These are phyloP conservation scores for Beris morrisii DNA, from an alignment of 2,888 invertebrate genomes.

Conservation along the genomic window DNA sequence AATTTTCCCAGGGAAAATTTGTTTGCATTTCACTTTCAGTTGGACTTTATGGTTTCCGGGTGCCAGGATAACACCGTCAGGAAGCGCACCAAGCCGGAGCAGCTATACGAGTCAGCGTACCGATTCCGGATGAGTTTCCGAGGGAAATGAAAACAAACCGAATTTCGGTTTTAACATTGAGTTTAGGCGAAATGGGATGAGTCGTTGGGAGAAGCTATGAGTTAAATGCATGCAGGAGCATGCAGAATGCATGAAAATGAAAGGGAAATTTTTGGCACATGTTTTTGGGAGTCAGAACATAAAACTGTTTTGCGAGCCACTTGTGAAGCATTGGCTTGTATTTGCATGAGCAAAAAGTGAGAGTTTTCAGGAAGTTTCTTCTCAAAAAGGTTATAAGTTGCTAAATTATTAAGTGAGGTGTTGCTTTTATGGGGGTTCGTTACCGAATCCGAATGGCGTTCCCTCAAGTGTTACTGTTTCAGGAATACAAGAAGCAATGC, in stretches of 20 bases:
- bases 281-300: slow-evolving; percentile 15
- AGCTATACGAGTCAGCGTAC: too few species aligned
- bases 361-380: too few species aligned
- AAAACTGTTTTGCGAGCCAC: slow-evolving; percentile 13
- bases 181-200: slow-evolving; percentile 12
- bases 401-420: too few species aligned
- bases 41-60: slow-evolving; percentile 16
- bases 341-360: too few species aligned
- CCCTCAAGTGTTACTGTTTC: too few species aligned
- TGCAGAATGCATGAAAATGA: slow-evolving; percentile 21
- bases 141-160: slow-evolving; percentile 30
- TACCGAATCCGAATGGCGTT: too few species aligned
- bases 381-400: too few species aligned
- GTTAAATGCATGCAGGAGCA: slow-evolving; percentile 26
- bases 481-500: too few species aligned
- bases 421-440: too few species aligned
- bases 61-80: background rate
- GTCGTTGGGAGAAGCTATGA: background rate
- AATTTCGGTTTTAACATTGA: slow-evolving; percentile 27
- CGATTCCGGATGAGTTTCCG: slow-evolving; percentile 6
- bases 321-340: slow-evolving; percentile 12
- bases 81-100: background rate
- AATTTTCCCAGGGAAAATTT: slow-evolving; percentile 24
- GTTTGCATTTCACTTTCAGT: slow-evolving; percentile 32
- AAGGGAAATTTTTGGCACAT: slow-evolving; percentile 32